These are phyloP conservation scores for Pungitius pungitius DNA, from an alignment of 2,113 vertebrate species.

Conservation along the genomic window DNA sequence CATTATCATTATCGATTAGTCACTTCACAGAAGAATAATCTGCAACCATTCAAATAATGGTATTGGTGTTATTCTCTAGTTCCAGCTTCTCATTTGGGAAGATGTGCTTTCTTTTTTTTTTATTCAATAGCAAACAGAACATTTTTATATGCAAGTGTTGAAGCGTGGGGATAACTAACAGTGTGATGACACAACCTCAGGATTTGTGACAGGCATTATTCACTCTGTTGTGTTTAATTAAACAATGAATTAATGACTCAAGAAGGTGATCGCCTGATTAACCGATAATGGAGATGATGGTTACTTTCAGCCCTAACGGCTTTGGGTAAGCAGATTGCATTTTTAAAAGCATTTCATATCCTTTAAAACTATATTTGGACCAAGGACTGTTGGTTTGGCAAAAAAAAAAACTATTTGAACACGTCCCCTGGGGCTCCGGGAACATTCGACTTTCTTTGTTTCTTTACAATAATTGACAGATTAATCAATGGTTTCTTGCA, in stretches of 20 bases:
- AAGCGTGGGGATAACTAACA: background rate
- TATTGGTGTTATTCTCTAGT: background rate
- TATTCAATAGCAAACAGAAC: background rate
- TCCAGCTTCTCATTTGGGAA: background rate
- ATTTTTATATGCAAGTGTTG: background rate
- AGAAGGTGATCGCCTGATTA: background rate
- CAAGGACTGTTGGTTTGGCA: background rate
- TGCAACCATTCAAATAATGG: background rate
- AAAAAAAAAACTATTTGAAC: background rate
- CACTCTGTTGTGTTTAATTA: background rate
- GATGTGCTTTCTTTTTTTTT: background rate
- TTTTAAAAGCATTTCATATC: background rate
- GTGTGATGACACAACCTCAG: background rate
- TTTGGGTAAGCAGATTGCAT: background rate
- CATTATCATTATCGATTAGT: background rate
- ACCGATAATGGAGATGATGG: background rate
- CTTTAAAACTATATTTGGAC: background rate
- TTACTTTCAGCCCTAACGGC: background rate
- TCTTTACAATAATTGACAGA: background rate
- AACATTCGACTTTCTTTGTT: background rate
- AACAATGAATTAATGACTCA: background rate
- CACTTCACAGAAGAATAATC: background rate
- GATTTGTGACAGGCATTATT: background rate
- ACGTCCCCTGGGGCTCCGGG: background rate
- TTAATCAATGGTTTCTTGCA: background rate